These are phyloP conservation scores for Listronotus bonariensis DNA, from an alignment of 1,140 invertebrate genomes.

Conservation along the genomic window DNA sequence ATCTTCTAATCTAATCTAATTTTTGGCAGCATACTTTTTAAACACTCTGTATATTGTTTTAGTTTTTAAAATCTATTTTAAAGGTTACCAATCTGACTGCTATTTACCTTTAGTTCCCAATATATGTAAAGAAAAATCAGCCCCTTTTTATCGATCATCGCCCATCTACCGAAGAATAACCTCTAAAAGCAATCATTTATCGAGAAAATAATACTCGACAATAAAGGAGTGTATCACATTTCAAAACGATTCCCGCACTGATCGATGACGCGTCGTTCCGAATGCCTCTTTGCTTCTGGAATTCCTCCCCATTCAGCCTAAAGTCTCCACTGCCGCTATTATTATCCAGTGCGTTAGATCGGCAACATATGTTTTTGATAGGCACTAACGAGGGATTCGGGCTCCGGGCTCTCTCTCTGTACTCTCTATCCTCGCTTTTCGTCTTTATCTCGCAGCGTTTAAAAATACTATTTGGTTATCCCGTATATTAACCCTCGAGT, in stretches of 20 bases:
- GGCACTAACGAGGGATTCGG: slow-evolving; percentile 46
- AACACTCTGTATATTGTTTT: too few species aligned
- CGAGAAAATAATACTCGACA: slow-evolving; percentile 5
- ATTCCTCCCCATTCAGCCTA: slow-evolving; percentile 37
- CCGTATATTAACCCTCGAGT: slow-evolving; percentile 17
- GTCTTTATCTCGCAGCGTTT: slow-evolving; percentile 16
- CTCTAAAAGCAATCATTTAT: not conserved
- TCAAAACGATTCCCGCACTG: slow-evolving; percentile 21
- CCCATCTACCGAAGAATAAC: slow-evolving; percentile 1
- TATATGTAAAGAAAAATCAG: too few species aligned
- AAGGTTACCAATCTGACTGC: too few species aligned
- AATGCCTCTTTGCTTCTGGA: slow-evolving; percentile 38
- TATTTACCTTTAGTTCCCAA: too few species aligned
- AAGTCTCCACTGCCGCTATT: slow-evolving; percentile 38
- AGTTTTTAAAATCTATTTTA: too few species aligned
- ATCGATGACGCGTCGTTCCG: slow-evolving; percentile 42
- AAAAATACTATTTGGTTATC: slow-evolving; percentile 25
- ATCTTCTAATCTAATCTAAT: too few species aligned
- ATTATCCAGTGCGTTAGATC: slow-evolving; percentile 53
- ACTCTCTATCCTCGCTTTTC: slow-evolving; percentile 10
- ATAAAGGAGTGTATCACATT: slow-evolving; percentile 22
- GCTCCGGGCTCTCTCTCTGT: not conserved
- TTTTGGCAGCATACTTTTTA: too few species aligned
- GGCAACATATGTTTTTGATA: slow-evolving; percentile 53
- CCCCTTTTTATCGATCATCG: too few species aligned